These are phyloP conservation scores for Ctenicera cuprea DNA, from an alignment of 2,888 invertebrate genomes.

Conservation along the genomic window DNA sequence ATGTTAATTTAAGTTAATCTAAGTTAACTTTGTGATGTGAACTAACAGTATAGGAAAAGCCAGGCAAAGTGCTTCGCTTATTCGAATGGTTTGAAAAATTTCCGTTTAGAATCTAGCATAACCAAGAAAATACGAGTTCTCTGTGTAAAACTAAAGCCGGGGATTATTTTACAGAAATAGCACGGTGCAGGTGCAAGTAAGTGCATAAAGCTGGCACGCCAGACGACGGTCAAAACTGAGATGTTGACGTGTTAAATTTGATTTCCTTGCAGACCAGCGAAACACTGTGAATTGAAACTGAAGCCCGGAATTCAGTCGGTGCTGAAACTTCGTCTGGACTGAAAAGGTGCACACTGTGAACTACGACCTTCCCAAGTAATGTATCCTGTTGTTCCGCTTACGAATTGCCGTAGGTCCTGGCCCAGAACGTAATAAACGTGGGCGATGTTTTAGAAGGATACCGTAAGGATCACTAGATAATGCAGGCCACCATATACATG, in stretches of 20 bases:
- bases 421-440: conserved; percentile 37
- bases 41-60: too few species aligned
- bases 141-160: background rate
- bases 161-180: background rate
- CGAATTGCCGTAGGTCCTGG: conserved; percentile 43
- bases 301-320: background rate
- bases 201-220: conserved; percentile 23
- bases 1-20: too few species aligned
- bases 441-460: conserved; percentile 16
- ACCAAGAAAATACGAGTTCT: background rate
- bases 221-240: conserved; percentile 34
- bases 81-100: background rate
- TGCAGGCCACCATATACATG: conserved; percentile 15
- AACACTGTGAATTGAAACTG: conserved; percentile 1
- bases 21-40: too few species aligned
- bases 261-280: conserved; percentile 28
- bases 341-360: conserved; percentile 31
- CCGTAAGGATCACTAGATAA: conserved; percentile 28
- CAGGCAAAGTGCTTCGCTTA: too few species aligned
- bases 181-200: conserved; percentile 17
- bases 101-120: background rate
- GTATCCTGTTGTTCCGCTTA: conserved; percentile 44
- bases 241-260: conserved; percentile 45
- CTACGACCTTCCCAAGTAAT: conserved; percentile 38
- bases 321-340: conserved; percentile 29